These are phyloP conservation scores for Chionoecetes opilio DNA, from an alignment of 1,140 invertebrate species.

Conservation along the genomic window DNA sequence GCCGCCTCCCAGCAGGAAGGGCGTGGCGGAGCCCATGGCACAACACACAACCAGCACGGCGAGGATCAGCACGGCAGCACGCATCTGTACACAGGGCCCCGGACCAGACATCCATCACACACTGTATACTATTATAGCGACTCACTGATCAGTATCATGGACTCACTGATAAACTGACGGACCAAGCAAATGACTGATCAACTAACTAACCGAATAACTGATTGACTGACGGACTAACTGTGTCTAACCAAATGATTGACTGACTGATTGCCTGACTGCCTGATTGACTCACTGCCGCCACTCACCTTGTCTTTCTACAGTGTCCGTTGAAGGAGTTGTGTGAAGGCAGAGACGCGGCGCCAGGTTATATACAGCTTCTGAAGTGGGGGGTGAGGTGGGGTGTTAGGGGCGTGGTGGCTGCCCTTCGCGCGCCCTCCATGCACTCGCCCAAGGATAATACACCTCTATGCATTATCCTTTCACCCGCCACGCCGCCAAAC, in stretches of 20 bases:
- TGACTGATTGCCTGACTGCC: not conserved
- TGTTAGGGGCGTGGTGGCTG: not conserved
- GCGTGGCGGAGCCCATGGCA: not conserved
- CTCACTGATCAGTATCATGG: not conserved
- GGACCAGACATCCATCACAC: no score
- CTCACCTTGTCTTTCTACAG: not conserved
- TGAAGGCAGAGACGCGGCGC: not conserved
- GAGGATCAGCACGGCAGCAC: conserved; percentile 24
- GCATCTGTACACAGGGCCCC: no score
- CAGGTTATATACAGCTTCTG: not conserved
- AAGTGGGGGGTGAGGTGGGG: not conserved
- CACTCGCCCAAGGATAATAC: no score
- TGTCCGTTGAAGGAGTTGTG: not conserved
- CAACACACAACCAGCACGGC: not conserved
- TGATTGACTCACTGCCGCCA: no score
- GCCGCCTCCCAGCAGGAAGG: not conserved
- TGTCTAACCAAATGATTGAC: not conserved
- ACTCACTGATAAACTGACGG: not conserved
- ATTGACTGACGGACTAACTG: not conserved
- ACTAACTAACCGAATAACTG: not conserved
- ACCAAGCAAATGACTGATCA: not conserved
- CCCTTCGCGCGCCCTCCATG: conserved; percentile 2
- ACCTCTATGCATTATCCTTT: no score
- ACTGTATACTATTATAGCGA: no score
- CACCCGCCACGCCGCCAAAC: not conserved